phyloP scores from a whole-genome alignment of 2,797 vertebrate genomes.

The Xiphorhynchus erythropygius region DNA sequence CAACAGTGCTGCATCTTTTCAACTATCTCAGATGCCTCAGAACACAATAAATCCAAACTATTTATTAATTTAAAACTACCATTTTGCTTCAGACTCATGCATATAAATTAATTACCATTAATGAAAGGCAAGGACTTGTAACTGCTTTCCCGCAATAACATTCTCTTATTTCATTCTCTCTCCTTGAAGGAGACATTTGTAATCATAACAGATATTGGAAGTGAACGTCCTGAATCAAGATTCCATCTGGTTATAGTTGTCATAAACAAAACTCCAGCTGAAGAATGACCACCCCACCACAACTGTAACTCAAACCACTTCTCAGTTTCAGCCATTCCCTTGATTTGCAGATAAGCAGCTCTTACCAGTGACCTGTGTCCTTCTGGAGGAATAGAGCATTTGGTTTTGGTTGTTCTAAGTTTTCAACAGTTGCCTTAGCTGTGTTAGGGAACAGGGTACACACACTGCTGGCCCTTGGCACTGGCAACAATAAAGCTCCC shows the following conservation, averaged over 20 bases:
- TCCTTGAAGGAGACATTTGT: background rate
- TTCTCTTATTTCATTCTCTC: background rate
- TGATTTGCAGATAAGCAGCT: background rate
- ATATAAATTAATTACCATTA: background rate
- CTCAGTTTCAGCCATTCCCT: background rate
- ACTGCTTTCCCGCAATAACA: background rate
- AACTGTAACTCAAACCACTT: background rate
- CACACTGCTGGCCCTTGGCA: background rate
- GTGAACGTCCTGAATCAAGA: background rate
- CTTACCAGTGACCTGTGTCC: background rate
- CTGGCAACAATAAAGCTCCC: background rate
- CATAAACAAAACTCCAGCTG: background rate
- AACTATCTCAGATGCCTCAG: background rate
- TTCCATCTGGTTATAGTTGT: fast-evolving
- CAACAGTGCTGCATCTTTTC: background rate
- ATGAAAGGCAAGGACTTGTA: fast-evolving
- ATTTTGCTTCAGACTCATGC: background rate
- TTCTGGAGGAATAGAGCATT: background rate
- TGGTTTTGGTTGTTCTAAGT: background rate
- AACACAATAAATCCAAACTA: background rate
- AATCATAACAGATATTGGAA: background rate
- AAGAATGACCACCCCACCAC: background rate
- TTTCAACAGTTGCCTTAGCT: background rate
- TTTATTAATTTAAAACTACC: background rate
- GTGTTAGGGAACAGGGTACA: background rate